A percentile compares a stretch with the other conserved stretches of the same genome.
These are phyloP conservation scores for Tetraodon nigroviridis DNA, from an alignment of 2,113 vertebrate genomes.

Conservation along the genomic window DNA sequence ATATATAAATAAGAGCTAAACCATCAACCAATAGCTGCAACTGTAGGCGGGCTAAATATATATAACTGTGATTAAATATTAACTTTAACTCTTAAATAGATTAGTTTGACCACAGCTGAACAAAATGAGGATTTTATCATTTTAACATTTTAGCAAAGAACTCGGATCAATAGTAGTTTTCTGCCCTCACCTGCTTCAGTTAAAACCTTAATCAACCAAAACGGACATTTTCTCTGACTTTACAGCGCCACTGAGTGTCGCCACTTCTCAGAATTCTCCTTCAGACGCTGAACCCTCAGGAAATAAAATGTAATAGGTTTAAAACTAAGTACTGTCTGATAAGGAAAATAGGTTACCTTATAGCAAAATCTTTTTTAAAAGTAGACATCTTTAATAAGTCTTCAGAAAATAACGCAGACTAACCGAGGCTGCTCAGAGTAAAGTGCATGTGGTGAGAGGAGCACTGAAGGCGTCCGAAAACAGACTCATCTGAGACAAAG, in stretches of 20 bases:
- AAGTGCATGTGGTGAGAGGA: conserved; percentile 43
- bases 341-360: no score
- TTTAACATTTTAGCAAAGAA: not conserved
- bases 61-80: not conserved
- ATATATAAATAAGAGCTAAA: conserved; percentile 3
- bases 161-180: not conserved
- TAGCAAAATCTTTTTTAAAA: not conserved
- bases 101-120: conserved; percentile 5
- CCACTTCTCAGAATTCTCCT: not conserved
- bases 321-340: no score
- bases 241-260: not conserved
- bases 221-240: not conserved
- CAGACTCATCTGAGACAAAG: not conserved
- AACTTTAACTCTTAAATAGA: not conserved
- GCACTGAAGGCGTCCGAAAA: conserved; percentile 10
- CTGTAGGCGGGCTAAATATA: not conserved
- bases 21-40: conserved; percentile 17
- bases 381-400: not conserved
- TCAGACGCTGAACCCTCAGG: not conserved
- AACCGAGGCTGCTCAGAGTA: not conserved
- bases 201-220: not conserved
- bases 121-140: conserved; percentile 4
- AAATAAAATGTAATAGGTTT: not conserved
- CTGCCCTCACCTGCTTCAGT: not conserved
- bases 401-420: conserved; percentile 5